phyloP scores from a whole-genome alignment of 2,113 vertebrate species.

The Pseudolaguvia tuberculata region DNA sequence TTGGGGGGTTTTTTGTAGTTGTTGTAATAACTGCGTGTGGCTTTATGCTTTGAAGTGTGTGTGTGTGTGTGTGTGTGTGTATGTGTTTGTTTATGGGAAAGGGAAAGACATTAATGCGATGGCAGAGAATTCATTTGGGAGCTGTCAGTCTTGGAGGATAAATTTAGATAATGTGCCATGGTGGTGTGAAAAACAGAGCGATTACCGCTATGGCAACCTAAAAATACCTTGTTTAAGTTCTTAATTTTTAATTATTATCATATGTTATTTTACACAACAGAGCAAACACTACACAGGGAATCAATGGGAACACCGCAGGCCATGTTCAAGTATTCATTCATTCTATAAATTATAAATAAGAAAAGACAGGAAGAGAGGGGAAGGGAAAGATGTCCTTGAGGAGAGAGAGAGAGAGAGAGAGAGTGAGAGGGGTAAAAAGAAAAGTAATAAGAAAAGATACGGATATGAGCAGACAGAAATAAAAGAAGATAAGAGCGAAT shows the following conservation, averaged over 20 bases:
- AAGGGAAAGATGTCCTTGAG: conserved; percentile 23
- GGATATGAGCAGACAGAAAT: neutral
- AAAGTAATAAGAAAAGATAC: neutral
- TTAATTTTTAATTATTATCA: neutral
- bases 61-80: neutral
- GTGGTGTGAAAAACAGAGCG: neutral
- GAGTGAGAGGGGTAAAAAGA: neutral
- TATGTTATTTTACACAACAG: neutral
- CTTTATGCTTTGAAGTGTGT: neutral
- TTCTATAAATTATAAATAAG: conserved; percentile 22
- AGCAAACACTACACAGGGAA: neutral
- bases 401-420: neutral
- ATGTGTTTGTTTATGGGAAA: neutral
- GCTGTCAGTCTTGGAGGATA: conserved; percentile 1
- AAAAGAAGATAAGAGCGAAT: neutral
- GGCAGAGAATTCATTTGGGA: conserved; percentile 29
- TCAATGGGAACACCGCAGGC: neutral
- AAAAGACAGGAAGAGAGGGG: neutral
- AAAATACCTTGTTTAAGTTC: neutral
- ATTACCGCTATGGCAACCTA: neutral
- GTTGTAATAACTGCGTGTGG: neutral
- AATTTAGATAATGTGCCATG: neutral
- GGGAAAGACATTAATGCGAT: neutral
- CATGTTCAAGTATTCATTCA: neutral
- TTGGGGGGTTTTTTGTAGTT: neutral